Base-by-base conservation (phyloP, 1,140 invertebrate species). In the Cydia splendana region DNA sequence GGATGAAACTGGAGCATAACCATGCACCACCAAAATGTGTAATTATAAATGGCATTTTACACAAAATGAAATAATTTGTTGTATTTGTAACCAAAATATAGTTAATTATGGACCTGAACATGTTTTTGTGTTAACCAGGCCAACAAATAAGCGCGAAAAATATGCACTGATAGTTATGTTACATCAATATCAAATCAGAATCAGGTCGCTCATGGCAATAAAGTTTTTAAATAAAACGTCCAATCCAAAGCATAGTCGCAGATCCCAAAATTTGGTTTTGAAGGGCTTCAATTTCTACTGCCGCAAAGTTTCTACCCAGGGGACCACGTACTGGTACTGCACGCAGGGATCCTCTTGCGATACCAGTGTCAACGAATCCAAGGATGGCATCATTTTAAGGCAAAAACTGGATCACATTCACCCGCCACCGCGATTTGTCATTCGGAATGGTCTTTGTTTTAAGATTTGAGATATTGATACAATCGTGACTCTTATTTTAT, bases 401-500 rank as follows among this genome's bases (percentile, higher is more conserved):
- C 13, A 13, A 4, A 69, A 15, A 1, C n/a, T 69, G 30, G 12
- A 38, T 5, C 65, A 69, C 28, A 69, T 2, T 34, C 65, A 69
- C 30, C 65, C 65, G 65, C 65, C 65, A 6, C 30, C 30, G 15
- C 24, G 15, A n/a, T 34, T n/a, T 15, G 15, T 69, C n/a, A 69
- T 69, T 6, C 30, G 65, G 30, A 69, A 69, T 42, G 67, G 67
- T 38, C n/a, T 69, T n/a, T 69, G 10, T 28, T 1, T 65, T 67
- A 34, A 12, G 24, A 4, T 20, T 4, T 30, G 24, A 62, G 20
- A 24, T 62, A 20, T n/a, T 62, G 0, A 7, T 62, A 24, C 34
- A 38, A 38, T 38, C 0, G 4, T 38, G 34, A 7, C 6, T 38
- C 5, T 7, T 38, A 38, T 38, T 38, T 38, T 7, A 7, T 38